Evolutionary conservation across 2,113 vertebrate genomes (phyloP), one percentile per base, ranked within the genome.

Genomic region (Tylochromis polylepis): DNA sequence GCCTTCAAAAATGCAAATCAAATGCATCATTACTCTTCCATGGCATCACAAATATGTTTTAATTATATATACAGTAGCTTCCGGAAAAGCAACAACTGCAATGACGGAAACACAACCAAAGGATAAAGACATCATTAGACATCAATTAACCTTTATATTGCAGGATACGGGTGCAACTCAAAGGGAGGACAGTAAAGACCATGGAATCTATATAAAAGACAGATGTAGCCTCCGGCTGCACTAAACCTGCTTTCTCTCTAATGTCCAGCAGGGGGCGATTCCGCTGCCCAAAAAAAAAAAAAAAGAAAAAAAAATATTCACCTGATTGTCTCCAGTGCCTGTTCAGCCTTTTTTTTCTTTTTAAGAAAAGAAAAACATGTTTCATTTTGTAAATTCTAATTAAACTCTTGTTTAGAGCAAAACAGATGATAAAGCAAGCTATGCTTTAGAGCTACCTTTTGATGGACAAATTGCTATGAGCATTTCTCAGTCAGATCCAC

Each of bases 11-110:
- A 36, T 27, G 46, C 18, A 84, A 84, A 65, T 81, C 5, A 83
- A 67, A 31, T 46, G 79, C 59, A 46, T 62, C 11, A 72, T 88
- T 87, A 49, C 34, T 87, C 20, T 6, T 67, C 31, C 12, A 11
- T 72, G 27, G 46, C 41, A 75, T 59, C 31, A 78, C 51, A 34
- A 67, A 70, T 79, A 84, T 3, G 18, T 57, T 89, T 80, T 31
- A 67, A 77, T 79, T 34, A 90, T 91, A 92, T 85, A 53, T 90
- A 94, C 90, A 95, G 27, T 10, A 34, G 59, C 56, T 60, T 3
- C 24, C 36, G 46, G 41, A 2, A 85, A 31, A 80, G 53, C 29
- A 62, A 31, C 46, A 31, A 82, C 36, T 77, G 46, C 46, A 53
- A 31, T 53, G 27, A 77, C 20, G 15, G 29, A 49, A n/a, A 60